A percentile compares a stretch with the other conserved stretches of the same genome.
Conservation (phyloP, 2,797 vertebrate species). For the Coccyzus lansbergi region DNA sequence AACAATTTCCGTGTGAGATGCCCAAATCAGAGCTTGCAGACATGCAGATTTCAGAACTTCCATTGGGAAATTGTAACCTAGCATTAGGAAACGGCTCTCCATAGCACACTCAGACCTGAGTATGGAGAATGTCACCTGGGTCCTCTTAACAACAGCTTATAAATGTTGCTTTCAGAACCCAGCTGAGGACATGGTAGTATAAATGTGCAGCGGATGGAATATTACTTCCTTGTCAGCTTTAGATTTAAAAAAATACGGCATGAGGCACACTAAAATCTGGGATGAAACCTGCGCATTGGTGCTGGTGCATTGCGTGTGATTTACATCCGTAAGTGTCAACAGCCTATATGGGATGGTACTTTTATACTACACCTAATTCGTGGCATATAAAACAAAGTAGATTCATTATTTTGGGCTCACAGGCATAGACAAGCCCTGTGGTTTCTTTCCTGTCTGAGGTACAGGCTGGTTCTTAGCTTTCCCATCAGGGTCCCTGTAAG, state of each 20-base stretch:
- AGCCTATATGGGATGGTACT: background rate
- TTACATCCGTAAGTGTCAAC: background rate
- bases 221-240: slow-evolving; percentile 31
- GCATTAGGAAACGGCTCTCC: background rate
- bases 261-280: background rate
- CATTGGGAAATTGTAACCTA: background rate
- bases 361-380: background rate
- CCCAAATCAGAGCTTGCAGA: slow-evolving; percentile 4
- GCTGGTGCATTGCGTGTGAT: background rate
- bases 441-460: background rate
- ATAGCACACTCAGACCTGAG: background rate
- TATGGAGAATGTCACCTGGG: background rate
- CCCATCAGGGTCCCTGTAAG: background rate
- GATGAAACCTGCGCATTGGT: background rate
- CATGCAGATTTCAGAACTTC: background rate
- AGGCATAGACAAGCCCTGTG: background rate
- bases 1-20: slow-evolving; percentile 43
- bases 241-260: background rate
- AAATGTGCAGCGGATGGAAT: background rate
- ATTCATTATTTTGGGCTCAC: background rate
- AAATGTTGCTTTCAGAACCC: slow-evolving; percentile 9
- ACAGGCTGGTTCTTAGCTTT: background rate
- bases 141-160: slow-evolving; percentile 5
- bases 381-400: background rate
- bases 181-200: background rate